Percentiles rank a stretch among this genome's conserved stretches.
Conservation (phyloP, 2,797 vertebrate species). For the Schizothorax lantsangensis region DNA sequence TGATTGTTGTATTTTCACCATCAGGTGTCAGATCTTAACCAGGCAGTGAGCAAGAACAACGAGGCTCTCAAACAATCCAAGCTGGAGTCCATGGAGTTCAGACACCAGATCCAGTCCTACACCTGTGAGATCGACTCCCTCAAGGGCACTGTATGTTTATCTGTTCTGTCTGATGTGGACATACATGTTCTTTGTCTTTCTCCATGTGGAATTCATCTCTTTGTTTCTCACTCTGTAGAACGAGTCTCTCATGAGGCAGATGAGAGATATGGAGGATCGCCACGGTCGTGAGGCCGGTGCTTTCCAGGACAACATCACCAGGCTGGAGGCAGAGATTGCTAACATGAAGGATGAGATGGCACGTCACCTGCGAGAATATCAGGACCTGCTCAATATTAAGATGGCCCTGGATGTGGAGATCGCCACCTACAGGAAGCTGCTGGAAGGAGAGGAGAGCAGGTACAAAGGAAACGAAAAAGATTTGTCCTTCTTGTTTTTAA, state of each 20-base stretch:
- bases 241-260: constrained; percentile 89
- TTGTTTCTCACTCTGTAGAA: constrained; percentile 74
- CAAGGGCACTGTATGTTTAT: constrained; percentile 88
- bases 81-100: constrained; percentile 94
- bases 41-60: constrained; percentile 92
- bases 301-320: constrained; percentile 87
- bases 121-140: constrained; percentile 96
- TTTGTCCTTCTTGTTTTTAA: not conserved
- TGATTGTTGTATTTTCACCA: constrained; percentile 22
- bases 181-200: not conserved
- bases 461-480: constrained; percentile 56
- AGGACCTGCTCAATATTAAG: constrained; percentile 95
- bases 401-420: constrained; percentile 97
- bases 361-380: constrained; percentile 92
- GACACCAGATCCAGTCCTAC: constrained; percentile 96
- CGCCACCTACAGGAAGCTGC: constrained; percentile 94
- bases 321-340: constrained; percentile 90
- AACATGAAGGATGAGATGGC: constrained; percentile 98
- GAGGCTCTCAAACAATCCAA: constrained; percentile 89
- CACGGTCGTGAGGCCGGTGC: constrained; percentile 81
- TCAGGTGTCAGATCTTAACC: constrained; percentile 92
- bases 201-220: not conserved
- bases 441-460: constrained; percentile 97
- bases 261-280: constrained; percentile 93
- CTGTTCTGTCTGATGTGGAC: not conserved